These are phyloP conservation scores for Brevipalpus yothersi DNA, from an alignment of 1,140 invertebrate genomes.

Conservation along the genomic window DNA sequence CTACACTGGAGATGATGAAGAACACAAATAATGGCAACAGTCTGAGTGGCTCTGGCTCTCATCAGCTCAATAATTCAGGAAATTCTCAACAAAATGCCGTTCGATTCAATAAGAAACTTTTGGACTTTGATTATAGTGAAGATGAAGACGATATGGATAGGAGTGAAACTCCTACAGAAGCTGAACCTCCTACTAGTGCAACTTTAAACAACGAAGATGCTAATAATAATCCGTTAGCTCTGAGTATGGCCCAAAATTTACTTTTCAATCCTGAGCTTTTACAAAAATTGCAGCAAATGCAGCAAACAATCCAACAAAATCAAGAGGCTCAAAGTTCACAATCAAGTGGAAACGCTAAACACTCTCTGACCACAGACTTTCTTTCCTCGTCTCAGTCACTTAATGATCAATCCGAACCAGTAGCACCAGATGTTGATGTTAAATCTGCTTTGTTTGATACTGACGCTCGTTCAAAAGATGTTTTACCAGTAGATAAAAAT, in stretches of 20 bases:
- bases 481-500: neutral
- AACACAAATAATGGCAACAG: neutral
- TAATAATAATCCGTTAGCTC: slow-evolving; percentile 14
- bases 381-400: neutral
- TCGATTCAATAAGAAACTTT: slow-evolving; percentile 28
- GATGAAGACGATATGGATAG: slow-evolving; percentile 41
- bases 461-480: neutral
- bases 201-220: slow-evolving; percentile 12
- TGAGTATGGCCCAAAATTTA: slow-evolving; percentile 25
- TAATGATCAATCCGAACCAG: neutral
- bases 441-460: neutral
- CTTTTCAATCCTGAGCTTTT: slow-evolving; percentile 44
- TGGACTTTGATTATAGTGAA: slow-evolving; percentile 61
- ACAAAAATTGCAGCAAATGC: slow-evolving; percentile 30
- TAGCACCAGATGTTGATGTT: neutral
- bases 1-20: neutral
- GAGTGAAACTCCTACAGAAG: slow-evolving; percentile 13
- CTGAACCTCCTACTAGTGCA: slow-evolving; percentile 2
- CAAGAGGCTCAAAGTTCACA: neutral
- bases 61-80: neutral
- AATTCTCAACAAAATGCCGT: neutral
- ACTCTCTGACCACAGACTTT: neutral
- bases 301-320: neutral
- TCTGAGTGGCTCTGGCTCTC: neutral
- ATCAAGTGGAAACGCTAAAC: neutral